Conservation (phyloP, 2,797 vertebrate genomes). For the Sphaeramia orbicularis region DNA sequence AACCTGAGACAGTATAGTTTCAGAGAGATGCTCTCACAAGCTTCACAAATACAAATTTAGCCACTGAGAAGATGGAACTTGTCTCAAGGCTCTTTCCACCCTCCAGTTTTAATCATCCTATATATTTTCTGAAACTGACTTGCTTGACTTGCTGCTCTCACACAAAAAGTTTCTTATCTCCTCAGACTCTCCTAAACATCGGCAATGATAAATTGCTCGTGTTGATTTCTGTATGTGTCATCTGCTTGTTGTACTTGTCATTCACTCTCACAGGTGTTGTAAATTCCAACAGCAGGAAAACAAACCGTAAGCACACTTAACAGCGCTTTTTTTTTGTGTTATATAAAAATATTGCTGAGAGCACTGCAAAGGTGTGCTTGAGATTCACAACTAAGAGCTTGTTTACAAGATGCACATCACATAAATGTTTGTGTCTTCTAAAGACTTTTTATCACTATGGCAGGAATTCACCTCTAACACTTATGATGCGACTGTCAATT, state of each 20-base stretch:
- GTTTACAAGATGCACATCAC: constrained; percentile 79
- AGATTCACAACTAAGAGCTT: constrained; percentile 66
- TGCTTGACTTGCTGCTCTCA: constrained; percentile 80
- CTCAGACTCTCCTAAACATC: constrained; percentile 68
- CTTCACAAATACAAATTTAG: constrained; percentile 60
- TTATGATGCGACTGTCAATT: constrained; percentile 48
- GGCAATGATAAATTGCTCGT: constrained; percentile 67
- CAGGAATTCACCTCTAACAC: constrained; percentile 58
- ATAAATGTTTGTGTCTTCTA: constrained; percentile 62
- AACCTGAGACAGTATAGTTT: constrained; percentile 65
- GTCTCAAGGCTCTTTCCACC: constrained; percentile 66
- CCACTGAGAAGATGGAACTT: constrained; percentile 63
- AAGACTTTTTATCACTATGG: constrained; percentile 54
- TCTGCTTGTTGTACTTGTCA: constrained; percentile 70
- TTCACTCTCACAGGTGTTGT: constrained; percentile 74
- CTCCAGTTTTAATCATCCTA: constrained; percentile 67
- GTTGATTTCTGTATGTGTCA: constrained; percentile 68
- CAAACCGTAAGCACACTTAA: constrained; percentile 78
- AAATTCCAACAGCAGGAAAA: constrained; percentile 68
- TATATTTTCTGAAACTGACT: constrained; percentile 79
- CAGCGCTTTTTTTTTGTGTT: constrained; percentile 36
- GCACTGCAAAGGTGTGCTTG: constrained; percentile 42
- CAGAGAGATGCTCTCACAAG: constrained; percentile 57
- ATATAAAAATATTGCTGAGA: constrained; percentile 32
- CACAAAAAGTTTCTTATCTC: constrained; percentile 75